A percentile compares a stretch with the other conserved stretches of the same genome.
phyloP scores from a whole-genome alignment of 2,888 invertebrate species.

The Callyntrura sp. region DNA sequence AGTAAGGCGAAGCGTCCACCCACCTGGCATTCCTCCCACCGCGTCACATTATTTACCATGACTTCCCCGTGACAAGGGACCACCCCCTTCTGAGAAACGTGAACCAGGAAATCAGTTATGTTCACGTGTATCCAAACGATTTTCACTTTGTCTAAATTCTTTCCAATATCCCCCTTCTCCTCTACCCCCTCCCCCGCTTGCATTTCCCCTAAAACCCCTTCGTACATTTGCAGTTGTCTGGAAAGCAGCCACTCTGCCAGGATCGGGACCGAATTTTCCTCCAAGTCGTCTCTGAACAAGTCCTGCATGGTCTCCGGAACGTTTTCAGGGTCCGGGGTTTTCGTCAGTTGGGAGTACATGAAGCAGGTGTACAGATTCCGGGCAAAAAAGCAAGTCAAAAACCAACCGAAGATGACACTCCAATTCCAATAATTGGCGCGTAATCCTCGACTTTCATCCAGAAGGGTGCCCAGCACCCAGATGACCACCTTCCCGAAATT shows the following conservation, averaged over 20 bases:
- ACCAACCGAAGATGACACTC: too few relatives aligned
- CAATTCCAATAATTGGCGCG: too few relatives aligned
- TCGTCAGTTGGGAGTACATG: conserved; percentile 1
- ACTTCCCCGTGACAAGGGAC: background rate
- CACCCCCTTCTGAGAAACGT: background rate
- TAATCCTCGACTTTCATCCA: too few relatives aligned
- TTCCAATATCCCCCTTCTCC: background rate
- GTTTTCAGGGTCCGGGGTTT: background rate
- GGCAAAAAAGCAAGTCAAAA: too few relatives aligned
- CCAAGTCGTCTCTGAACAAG: background rate
- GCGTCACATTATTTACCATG: too few relatives aligned
- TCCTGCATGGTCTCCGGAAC: background rate
- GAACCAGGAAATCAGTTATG: background rate
- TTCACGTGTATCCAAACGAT: background rate
- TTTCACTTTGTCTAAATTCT: conserved; percentile 5
- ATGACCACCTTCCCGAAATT: too few relatives aligned
- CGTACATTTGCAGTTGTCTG: background rate
- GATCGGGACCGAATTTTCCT: too few relatives aligned
- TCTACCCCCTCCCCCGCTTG: too few relatives aligned
- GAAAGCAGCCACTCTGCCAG: too few relatives aligned
- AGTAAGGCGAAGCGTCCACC: background rate
- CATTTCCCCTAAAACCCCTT: background rate
- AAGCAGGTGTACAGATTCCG: background rate
- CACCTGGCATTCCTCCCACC: background rate
- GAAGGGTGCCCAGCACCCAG: too few relatives aligned